phyloP scores from a whole-genome alignment of 2,888 invertebrate genomes.

The Ochropacha duplaris region DNA sequence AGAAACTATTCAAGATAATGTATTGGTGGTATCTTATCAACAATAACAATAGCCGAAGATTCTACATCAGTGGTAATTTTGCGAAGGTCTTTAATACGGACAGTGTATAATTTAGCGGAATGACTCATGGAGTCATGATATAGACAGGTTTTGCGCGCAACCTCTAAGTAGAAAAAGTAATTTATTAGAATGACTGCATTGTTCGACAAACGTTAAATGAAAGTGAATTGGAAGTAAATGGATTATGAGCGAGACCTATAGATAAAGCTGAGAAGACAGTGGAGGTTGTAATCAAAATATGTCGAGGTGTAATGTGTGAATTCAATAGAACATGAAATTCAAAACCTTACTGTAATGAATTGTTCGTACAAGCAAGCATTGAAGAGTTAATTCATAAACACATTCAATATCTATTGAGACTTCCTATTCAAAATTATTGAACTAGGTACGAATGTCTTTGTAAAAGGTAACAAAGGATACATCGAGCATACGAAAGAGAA shows the following conservation, averaged over 20 bases:
- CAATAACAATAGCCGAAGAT: background rate
- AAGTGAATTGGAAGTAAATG: background rate
- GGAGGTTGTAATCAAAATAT: background rate
- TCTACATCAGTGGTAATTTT: background rate
- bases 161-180: constrained; percentile 1
- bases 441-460: too few species aligned
- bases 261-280: background rate
- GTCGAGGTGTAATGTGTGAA: background rate
- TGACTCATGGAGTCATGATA: background rate
- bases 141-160: background rate
- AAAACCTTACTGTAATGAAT: background rate
- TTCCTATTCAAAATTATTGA: too few species aligned
- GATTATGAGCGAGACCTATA: background rate
- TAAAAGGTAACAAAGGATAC: too few species aligned
- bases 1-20: background rate
- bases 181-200: background rate
- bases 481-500: too few species aligned
- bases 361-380: background rate
- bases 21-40: background rate
- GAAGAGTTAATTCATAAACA: too few species aligned
- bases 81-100: background rate
- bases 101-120: background rate
- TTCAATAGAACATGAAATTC: background rate
- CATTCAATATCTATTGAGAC: too few species aligned
- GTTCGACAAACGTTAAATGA: background rate